Evolutionary conservation across 2,113 vertebrate species (phyloP).

Genomic region (Silurus meridionalis): DNA sequence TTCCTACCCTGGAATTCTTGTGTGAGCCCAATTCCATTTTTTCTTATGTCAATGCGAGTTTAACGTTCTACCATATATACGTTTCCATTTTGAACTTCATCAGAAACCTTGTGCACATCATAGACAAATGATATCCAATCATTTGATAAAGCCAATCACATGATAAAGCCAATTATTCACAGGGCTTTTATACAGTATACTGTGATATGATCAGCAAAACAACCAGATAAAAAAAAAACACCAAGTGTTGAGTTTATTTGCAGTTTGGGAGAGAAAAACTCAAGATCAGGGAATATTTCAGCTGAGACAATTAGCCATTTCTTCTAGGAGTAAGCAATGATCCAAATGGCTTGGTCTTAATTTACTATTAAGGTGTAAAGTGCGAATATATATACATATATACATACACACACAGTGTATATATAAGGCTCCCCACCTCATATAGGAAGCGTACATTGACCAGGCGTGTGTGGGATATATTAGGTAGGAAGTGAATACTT

Average conservation of each 20-base stretch:
- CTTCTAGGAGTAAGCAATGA: neutral
- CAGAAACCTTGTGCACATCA: neutral
- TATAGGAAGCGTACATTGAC: too few species aligned
- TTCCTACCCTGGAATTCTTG: neutral
- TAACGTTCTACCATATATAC: neutral
- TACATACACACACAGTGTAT: too few species aligned
- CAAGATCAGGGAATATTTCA: neutral
- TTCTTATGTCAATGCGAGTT: neutral
- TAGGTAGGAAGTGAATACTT: too few species aligned
- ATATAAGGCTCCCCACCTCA: too few species aligned
- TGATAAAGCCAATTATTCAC: neutral
- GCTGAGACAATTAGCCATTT: neutral
- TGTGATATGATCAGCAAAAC: neutral
- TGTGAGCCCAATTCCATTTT: neutral
- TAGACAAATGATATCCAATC: neutral
- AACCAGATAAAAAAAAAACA: neutral
- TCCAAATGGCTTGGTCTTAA: neutral
- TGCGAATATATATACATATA: too few species aligned
- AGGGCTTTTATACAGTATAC: neutral
- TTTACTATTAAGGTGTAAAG: neutral
- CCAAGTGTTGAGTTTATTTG: neutral
- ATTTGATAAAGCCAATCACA: too few species aligned
- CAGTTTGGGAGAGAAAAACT: neutral
- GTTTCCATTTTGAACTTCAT: neutral
- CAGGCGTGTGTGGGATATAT: too few species aligned